Base-by-base conservation (phyloP, 1,140 invertebrate genomes). In the Drosophila nebulosa region DNA sequence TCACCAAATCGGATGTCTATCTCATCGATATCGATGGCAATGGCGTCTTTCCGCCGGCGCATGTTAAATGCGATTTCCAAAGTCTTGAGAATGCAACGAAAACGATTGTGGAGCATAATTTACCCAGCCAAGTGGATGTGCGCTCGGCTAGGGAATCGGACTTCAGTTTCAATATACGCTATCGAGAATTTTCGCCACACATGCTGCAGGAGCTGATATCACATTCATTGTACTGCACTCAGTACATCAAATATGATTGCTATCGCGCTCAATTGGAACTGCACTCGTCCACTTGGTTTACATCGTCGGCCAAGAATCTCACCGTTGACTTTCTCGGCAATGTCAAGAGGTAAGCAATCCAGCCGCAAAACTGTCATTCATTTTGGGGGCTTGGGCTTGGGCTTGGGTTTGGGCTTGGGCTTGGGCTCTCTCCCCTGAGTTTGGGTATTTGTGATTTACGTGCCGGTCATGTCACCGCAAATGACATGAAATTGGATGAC, bases 11-110 rank as follows among this genome's bases (percentile, higher is more conserved):
- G 36, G 97, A 97, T 74, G 96, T 98, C 0, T 98, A 98, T 86
- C 93, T 95, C 26, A 97, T 98, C 66, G 97, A 98, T 81, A 97
- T 98, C 61, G 97, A 99, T 91, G 97, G 97, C 1, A 97, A 98
- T 90, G 97, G 97, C 0, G 94, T 95, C 59, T 97, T 97, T 81
- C 96, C 97, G 22, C 97, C 97, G 0, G 96, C 96, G 2, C 94
- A 97, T 78, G 97, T 98, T 0, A 96, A 96, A 75, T 99, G 97
- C 90, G 96, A 98, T 80, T 98, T 98, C 88, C 95, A 97, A 79
- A 95, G 95, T 16, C 93, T 95, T 58, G 95, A 96, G 67, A 96
- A 97, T 79, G 95, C 96, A 0, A 98, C 97, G 0, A 97, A 96
- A 80, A 97, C 96, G 0, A 96, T 97, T 61, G 96, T 98, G 0